These are phyloP conservation scores for Ellobius talpinus DNA, from an alignment of 2,113 vertebrate species.

Conservation along the genomic window DNA sequence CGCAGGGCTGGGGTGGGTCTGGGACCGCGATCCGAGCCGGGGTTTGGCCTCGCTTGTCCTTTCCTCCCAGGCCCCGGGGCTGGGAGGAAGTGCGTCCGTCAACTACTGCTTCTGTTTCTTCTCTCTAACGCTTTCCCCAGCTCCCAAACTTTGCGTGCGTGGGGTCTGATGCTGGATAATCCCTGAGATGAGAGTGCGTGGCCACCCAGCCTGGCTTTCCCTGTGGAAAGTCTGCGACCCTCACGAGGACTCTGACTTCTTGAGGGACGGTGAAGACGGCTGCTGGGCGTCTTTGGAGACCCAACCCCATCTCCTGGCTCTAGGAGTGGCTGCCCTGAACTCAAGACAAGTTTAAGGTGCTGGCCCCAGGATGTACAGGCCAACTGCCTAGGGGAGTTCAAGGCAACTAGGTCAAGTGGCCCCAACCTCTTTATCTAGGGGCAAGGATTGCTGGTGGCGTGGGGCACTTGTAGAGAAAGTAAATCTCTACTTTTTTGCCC, in stretches of 20 bases:
- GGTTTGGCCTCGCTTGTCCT: neutral
- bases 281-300: slow-evolving; percentile 38
- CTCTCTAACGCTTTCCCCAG: neutral
- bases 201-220: slow-evolving; percentile 81
- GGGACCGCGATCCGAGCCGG: neutral
- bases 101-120: neutral
- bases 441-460: neutral
- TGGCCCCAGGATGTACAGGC: neutral
- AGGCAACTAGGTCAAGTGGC: neutral
- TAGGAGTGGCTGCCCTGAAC: neutral
- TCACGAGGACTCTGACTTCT: neutral
- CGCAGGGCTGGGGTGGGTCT: neutral
- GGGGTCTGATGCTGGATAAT: neutral
- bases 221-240: neutral
- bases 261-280: neutral
- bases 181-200: neutral
- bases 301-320: neutral
- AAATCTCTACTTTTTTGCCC: slow-evolving; percentile 61
- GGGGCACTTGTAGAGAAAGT: slow-evolving; percentile 38
- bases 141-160: neutral
- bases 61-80: neutral
- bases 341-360: neutral
- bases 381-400: neutral
- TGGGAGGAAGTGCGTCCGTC: neutral
- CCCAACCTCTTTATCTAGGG: neutral